Evolutionary conservation across 2,113 vertebrate genomes (phyloP).

Genomic region (Sula dactylatra): DNA sequence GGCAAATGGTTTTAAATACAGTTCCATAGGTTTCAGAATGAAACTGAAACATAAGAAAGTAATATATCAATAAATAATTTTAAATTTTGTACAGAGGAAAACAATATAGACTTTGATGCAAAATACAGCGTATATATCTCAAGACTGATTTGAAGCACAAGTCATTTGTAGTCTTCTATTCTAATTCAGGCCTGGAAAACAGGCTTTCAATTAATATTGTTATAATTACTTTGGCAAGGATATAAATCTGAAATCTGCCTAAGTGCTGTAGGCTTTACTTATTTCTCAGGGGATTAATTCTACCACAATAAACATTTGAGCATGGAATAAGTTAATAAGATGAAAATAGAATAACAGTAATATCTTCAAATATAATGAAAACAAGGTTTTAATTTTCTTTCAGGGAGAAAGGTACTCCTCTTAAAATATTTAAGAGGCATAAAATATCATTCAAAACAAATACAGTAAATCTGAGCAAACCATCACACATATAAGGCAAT

Average conservation of each 20-base stretch:
- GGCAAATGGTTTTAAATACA: background rate
- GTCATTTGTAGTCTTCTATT: background rate
- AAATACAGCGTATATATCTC: background rate
- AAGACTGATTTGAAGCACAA: background rate
- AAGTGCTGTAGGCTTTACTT: background rate
- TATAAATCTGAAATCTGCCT: background rate
- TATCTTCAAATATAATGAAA: background rate
- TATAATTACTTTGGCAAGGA: background rate
- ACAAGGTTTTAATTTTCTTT: background rate
- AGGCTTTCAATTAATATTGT: background rate
- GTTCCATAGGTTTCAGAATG: background rate
- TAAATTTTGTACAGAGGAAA: background rate
- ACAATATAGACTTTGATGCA: background rate
- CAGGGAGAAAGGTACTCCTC: background rate
- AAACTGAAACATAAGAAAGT: background rate
- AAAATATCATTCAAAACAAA: background rate
- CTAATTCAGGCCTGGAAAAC: background rate
- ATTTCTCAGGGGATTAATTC: background rate
- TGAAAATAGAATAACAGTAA: background rate
- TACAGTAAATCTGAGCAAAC: background rate
- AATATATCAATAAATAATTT: background rate
- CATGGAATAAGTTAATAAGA: background rate
- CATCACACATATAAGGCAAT: rapidly evolving
- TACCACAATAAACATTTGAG: background rate
- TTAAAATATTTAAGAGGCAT: background rate